Percentiles rank a stretch among this genome's conserved stretches.
These are phyloP conservation scores for Ctenicera cuprea DNA, from an alignment of 2,888 invertebrate species.

Conservation along the genomic window DNA sequence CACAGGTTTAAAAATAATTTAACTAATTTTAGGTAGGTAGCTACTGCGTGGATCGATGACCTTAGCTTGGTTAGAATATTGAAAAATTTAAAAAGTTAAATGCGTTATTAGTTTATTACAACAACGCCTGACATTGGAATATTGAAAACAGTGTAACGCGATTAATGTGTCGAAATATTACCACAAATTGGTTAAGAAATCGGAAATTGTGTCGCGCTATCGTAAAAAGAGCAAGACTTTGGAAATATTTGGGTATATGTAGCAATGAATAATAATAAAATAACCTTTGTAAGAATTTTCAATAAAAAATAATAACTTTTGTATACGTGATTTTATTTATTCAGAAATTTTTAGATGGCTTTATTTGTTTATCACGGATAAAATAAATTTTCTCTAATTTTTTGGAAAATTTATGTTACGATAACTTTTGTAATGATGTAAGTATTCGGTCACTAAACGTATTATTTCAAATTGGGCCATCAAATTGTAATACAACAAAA, in stretches of 20 bases:
- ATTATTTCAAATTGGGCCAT: no score
- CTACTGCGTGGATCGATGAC: neutral
- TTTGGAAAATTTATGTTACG: no score
- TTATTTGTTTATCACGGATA: no score
- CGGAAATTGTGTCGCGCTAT: conserved; percentile 2
- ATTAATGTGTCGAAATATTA: conserved; percentile 6
- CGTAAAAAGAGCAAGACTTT: conserved; percentile 4
- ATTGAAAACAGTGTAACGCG: neutral
- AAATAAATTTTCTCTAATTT: no score
- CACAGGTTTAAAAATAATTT: no score
- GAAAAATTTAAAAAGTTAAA: neutral
- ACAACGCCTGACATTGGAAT: conserved; percentile 5
- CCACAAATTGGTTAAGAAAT: conserved; percentile 17
- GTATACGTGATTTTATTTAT: no score
- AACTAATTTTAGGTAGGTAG: no score
- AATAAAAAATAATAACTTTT: neutral
- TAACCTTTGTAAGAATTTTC: neutral
- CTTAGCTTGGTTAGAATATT: neutral
- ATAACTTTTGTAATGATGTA: no score
- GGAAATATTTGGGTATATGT: neutral
- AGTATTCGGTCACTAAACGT: no score
- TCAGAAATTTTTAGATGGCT: no score
- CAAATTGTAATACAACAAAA: no score
- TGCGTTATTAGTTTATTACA: neutral
- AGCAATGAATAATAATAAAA: neutral